Evolutionary conservation across 2,888 invertebrate genomes (phyloP).

Genomic region (Eupeodes luniger): DNA sequence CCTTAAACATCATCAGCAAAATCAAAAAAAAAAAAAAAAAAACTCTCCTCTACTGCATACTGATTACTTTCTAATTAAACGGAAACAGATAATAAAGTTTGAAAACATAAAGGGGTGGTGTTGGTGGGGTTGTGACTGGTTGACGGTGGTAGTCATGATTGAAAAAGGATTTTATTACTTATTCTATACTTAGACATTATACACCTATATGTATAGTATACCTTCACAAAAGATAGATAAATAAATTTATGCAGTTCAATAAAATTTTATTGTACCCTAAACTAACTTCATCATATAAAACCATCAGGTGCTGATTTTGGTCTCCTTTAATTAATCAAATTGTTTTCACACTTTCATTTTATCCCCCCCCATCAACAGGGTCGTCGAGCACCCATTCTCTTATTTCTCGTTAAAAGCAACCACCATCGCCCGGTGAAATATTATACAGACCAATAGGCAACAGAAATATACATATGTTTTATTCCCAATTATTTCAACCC

Average conservation of each 20-base stretch:
- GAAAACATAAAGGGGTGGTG: constrained; percentile 19
- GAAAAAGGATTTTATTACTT: not conserved
- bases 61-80: constrained; percentile 46
- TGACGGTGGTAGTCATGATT: not conserved
- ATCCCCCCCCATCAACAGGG: not conserved
- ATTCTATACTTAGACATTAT: no score
- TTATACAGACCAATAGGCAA: constrained; percentile 13
- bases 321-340: constrained; percentile 64
- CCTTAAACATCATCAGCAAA: not conserved
- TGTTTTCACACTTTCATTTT: constrained; percentile 43
- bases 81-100: constrained; percentile 47
- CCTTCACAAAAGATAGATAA: not conserved
- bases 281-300: constrained; percentile 50
- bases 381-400: no score
- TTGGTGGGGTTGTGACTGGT: not conserved
- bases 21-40: not conserved
- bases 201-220: no score
- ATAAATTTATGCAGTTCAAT: constrained; percentile 56
- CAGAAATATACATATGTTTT: constrained; percentile 23
- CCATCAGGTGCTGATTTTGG: constrained; percentile 61
- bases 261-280: constrained; percentile 48
- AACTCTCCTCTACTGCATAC: constrained; percentile 39
- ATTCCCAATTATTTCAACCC: not conserved
- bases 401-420: not conserved
- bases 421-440: not conserved